Percentiles rank a stretch among this genome's conserved stretches.
Evolutionary conservation across 2,113 vertebrate genomes (phyloP).

Genomic region (Mesoclemmys tuberculata): DNA sequence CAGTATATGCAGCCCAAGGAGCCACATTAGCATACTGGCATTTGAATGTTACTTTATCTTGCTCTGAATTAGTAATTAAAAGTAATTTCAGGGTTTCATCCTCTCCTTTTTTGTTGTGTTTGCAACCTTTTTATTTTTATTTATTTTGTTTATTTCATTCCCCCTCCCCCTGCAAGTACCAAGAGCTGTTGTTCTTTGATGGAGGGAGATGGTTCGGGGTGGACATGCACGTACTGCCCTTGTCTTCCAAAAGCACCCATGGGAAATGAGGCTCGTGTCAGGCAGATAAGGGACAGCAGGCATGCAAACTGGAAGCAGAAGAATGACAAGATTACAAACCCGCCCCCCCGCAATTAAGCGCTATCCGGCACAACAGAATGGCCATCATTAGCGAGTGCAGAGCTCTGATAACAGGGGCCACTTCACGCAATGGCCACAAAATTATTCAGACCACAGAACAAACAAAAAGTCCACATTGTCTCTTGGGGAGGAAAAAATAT

Average conservation of each 20-base stretch:
- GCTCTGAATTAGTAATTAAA: constrained; percentile 23
- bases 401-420: constrained; percentile 48
- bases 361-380: background rate
- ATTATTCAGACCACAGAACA: background rate
- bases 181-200: background rate
- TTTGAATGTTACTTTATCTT: constrained; percentile 52
- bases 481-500: too few relatives aligned
- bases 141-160: constrained; percentile 9
- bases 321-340: constrained; percentile 37
- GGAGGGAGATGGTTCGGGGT: background rate
- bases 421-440: background rate
- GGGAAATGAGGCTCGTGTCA: fast-evolving
- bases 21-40: constrained; percentile 56
- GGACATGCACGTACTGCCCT: background rate
- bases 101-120: background rate
- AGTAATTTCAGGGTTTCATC: constrained; percentile 11
- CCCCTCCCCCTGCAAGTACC: fast-evolving
- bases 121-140: constrained; percentile 8
- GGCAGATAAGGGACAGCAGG: constrained; percentile 41
- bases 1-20: background rate
- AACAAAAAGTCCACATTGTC: background rate
- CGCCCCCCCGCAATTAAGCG: constrained; percentile 16
- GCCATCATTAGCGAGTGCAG: constrained; percentile 11
- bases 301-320: constrained; percentile 23
- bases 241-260: background rate